Evolutionary conservation across 2,797 vertebrate genomes (phyloP).

Genomic region (Oreortyx pictus): DNA sequence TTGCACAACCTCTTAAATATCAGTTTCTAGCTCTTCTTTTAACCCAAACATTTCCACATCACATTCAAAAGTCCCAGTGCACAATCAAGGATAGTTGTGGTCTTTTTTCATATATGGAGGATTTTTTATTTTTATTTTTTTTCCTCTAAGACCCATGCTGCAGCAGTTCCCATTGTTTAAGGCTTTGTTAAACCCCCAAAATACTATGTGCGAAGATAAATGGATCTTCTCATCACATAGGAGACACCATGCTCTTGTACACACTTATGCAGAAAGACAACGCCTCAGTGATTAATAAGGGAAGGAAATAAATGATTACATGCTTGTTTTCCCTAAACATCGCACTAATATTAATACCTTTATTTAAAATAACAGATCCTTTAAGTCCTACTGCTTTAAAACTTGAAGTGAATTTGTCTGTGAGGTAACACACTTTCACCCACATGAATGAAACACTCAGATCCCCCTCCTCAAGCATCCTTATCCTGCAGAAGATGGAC

Average conservation of each 20-base stretch:
- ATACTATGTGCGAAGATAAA: not conserved
- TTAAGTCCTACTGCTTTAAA: not conserved
- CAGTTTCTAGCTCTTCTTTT: slow-evolving; percentile 27
- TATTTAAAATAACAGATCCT: not conserved
- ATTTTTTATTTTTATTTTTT: not conserved
- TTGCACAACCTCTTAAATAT: not conserved
- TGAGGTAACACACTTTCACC: not conserved
- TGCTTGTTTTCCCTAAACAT: not conserved
- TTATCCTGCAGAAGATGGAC: not conserved
- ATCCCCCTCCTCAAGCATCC: not conserved
- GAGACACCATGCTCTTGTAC: not conserved
- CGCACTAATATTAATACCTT: accelerated
- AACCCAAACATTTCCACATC: not conserved
- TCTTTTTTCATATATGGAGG: too few species aligned
- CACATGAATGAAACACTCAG: not conserved
- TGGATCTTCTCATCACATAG: not conserved
- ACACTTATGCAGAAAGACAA: not conserved
- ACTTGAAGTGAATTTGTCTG: not conserved
- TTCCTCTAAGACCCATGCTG: not conserved
- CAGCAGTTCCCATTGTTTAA: not conserved
- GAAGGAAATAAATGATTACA: not conserved
- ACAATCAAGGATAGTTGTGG: not conserved
- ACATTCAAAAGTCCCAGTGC: not conserved
- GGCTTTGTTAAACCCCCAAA: not conserved
- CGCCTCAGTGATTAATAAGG: not conserved